Evolutionary conservation across 2,888 invertebrate species (phyloP).

Genomic region (Myathropa florea): DNA sequence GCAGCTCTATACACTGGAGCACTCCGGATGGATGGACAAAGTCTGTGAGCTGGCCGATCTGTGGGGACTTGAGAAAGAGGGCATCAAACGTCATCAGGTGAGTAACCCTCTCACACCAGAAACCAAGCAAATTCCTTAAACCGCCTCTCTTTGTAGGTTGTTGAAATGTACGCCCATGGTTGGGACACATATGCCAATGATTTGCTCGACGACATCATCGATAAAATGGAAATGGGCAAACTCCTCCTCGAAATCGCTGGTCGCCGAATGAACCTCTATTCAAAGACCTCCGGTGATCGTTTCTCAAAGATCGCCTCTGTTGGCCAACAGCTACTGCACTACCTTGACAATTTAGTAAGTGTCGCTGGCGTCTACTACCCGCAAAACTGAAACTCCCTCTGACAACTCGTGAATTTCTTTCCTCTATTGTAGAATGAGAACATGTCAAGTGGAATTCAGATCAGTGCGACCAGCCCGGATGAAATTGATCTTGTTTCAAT

Average conservation of each 20-base stretch:
- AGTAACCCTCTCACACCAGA: constrained; percentile 77
- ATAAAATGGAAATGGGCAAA: constrained; percentile 86
- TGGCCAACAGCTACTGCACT: constrained; percentile 88
- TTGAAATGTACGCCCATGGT: constrained; percentile 84
- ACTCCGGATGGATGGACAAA: constrained; percentile 87
- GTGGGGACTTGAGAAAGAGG: constrained; percentile 89
- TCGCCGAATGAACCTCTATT: constrained; percentile 87
- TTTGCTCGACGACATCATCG: constrained; percentile 85
- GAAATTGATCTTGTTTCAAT: constrained; percentile 77
- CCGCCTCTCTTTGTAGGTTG: constrained; percentile 78
- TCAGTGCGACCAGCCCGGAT: constrained; percentile 76
- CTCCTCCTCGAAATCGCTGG: constrained; percentile 91
- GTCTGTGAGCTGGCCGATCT: constrained; percentile 86
- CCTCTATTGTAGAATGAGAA: constrained; percentile 55
- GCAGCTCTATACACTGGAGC: constrained; percentile 81
- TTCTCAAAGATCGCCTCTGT: constrained; percentile 88
- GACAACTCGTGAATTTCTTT: constrained; percentile 56
- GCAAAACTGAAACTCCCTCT: constrained; percentile 56
- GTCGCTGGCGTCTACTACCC: constrained; percentile 73
- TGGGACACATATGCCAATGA: constrained; percentile 84
- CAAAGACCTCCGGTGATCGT: constrained; percentile 83
- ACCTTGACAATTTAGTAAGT: constrained; percentile 86
- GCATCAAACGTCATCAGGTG: constrained; percentile 89
- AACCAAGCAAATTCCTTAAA: no score
- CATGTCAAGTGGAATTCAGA: constrained; percentile 72